Evolutionary conservation across 2,888 invertebrate species (phyloP).

Genomic region (Caenorhabditis afra): DNA sequence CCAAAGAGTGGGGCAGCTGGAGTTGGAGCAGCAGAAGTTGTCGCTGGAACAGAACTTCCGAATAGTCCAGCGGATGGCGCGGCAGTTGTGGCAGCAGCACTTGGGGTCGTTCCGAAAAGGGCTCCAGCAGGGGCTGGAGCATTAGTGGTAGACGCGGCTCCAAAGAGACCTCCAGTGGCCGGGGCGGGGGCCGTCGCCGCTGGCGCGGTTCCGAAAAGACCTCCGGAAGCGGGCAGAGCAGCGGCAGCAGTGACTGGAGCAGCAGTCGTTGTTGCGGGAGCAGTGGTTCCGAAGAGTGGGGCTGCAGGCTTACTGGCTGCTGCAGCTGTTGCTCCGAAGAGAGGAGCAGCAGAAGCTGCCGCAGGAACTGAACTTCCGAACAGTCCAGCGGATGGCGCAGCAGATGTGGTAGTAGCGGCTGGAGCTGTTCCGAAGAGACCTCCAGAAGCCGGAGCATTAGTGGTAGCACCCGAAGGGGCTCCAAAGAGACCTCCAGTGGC

Average conservation of each 20-base stretch:
- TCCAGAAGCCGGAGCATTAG: slow-evolving; percentile 6
- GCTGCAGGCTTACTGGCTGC: slow-evolving; percentile 8
- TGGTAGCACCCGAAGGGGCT: not conserved
- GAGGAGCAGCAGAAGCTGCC: not conserved
- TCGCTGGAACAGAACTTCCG: not conserved
- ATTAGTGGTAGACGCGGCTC: slow-evolving; percentile 1
- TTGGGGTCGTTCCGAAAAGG: slow-evolving; percentile 13
- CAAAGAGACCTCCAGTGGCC: slow-evolving; percentile 14
- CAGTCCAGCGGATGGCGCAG: slow-evolving; percentile 21
- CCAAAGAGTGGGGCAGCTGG: slow-evolving; percentile 6
- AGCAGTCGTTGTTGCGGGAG: not conserved
- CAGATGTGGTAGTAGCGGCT: slow-evolving; percentile 2
- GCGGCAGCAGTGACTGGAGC: slow-evolving; percentile 3
- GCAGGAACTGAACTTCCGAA: not conserved
- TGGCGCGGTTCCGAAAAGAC: slow-evolving; percentile 15
- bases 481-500: slow-evolving; percentile 21
- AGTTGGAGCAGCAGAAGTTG: not conserved
- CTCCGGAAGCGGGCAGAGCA: slow-evolving; percentile 8
- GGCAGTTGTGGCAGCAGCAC: slow-evolving; percentile 4
- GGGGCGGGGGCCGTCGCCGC: not conserved
- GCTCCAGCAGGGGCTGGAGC: slow-evolving; percentile 11
- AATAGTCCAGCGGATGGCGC: slow-evolving; percentile 21
- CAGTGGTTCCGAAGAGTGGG: slow-evolving; percentile 12
- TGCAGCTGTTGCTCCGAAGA: slow-evolving; percentile 8
- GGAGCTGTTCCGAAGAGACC: slow-evolving; percentile 17